phyloP scores from a whole-genome alignment of 1,140 invertebrate species.

The Drosophila arizonae region DNA sequence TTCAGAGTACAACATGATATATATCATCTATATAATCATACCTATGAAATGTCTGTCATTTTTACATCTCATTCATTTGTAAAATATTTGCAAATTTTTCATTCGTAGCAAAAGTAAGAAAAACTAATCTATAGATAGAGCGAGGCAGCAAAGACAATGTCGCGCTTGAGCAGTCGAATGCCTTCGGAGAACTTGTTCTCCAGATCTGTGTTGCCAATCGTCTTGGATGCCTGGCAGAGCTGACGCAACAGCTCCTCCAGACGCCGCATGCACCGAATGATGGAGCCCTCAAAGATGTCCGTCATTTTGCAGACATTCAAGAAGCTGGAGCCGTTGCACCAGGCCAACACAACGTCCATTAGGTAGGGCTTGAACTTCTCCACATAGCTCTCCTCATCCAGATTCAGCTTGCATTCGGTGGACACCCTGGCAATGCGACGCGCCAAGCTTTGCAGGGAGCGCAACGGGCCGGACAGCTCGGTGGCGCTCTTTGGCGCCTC shows the following conservation, averaged over 20 bases:
- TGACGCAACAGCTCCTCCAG: constrained; percentile 98
- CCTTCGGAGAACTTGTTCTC: constrained; percentile 98
- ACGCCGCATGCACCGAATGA: constrained; percentile 98
- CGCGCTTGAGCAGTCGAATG: constrained; percentile 96
- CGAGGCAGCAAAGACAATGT: constrained; percentile 99
- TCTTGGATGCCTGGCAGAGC: constrained; percentile 97
- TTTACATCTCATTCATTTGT: neutral
- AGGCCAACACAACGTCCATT: constrained; percentile 98
- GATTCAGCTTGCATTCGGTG: constrained; percentile 93
- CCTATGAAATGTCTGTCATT: neutral
- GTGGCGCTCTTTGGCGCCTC: constrained; percentile 93
- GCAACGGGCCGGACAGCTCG: constrained; percentile 88
- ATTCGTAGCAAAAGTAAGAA: neutral
- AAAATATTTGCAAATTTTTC: neutral
- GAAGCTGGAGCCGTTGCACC: constrained; percentile 98
- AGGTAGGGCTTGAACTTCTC: constrained; percentile 96
- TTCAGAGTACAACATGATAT: neutral
- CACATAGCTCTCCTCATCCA: constrained; percentile 96
- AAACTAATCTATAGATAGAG: constrained; percentile 92
- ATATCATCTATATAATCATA: neutral
- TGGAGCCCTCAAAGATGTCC: constrained; percentile 99
- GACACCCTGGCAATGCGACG: constrained; percentile 95
- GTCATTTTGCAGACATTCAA: constrained; percentile 97
- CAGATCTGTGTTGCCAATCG: constrained; percentile 97
- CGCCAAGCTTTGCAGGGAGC: constrained; percentile 90